Evolutionary conservation across 2,888 invertebrate species (phyloP).

Genomic region (Polydrusus pterygomalis): DNA sequence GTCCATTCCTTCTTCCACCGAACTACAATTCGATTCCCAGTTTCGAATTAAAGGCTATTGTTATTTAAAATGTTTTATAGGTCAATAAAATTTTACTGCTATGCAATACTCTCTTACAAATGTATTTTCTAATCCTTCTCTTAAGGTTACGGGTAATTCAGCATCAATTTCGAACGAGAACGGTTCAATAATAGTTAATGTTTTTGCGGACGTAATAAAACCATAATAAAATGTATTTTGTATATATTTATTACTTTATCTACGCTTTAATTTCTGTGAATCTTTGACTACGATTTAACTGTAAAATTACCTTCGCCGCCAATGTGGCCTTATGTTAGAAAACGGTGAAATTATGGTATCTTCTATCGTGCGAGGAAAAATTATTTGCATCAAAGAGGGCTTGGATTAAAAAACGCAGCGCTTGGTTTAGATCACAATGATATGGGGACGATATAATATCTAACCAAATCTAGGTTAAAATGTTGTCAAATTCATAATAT

Average conservation of each 20-base stretch:
- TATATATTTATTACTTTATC: not conserved
- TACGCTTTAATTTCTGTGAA: not conserved
- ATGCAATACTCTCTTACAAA: constrained; percentile 28
- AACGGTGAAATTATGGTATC: no score
- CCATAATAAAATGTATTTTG: not conserved
- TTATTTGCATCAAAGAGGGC: no score
- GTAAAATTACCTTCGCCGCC: not conserved
- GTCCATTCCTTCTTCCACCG: not conserved
- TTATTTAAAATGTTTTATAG: constrained; percentile 40
- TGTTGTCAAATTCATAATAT: no score
- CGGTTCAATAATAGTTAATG: constrained; percentile 5
- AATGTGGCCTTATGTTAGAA: not conserved
- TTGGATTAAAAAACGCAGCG: no score
- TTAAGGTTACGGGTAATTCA: not conserved
- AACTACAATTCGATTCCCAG: constrained; percentile 21
- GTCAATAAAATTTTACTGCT: constrained; percentile 35
- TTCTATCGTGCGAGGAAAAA: no score
- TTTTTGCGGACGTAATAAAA: constrained; percentile 1
- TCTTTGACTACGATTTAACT: not conserved
- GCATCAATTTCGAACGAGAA: constrained; percentile 17
- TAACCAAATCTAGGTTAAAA: no score
- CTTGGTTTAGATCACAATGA: no score
- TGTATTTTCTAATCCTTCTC: constrained; percentile 40
- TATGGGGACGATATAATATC: no score
- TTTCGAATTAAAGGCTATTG: constrained; percentile 31